These are phyloP conservation scores for Tetramorium alpestre DNA, from an alignment of 1,140 invertebrate species.

Conservation along the genomic window DNA sequence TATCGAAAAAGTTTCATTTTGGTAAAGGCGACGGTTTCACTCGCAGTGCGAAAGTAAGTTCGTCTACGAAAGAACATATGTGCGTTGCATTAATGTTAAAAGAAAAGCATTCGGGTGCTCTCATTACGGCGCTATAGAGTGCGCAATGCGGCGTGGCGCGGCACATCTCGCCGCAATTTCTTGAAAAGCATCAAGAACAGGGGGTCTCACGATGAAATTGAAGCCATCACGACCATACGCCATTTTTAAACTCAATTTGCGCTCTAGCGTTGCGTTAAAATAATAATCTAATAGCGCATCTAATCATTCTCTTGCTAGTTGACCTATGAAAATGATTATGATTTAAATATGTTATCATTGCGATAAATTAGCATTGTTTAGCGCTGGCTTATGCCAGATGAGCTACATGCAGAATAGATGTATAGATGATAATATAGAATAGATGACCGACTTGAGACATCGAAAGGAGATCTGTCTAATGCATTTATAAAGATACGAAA, in stretches of 20 bases:
- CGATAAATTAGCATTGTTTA: neutral
- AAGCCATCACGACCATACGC: constrained; percentile 20
- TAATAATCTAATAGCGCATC: neutral
- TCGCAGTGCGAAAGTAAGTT: neutral
- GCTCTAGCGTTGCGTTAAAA: neutral
- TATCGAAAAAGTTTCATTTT: constrained; percentile 19
- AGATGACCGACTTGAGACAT: neutral
- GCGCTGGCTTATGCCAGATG: neutral
- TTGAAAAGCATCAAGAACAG: constrained; percentile 38
- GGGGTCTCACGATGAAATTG: neutral
- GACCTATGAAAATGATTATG: neutral
- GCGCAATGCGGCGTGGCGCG: neutral
- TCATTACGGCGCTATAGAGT: constrained; percentile 4
- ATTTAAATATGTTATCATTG: constrained; percentile 16
- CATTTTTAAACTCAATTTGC: constrained; percentile 41
- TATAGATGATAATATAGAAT: neutral
- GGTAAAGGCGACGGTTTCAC: constrained; percentile 6
- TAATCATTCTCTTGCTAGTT: neutral
- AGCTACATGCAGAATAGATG: neutral
- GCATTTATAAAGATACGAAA: constrained; percentile 15
- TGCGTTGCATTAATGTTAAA: constrained; percentile 39
- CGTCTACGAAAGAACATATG: neutral
- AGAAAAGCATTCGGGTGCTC: constrained; percentile 37
- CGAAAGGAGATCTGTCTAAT: neutral
- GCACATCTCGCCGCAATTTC: constrained; percentile 41